Evolutionary conservation across 2,888 invertebrate genomes (phyloP).

Genomic region (Gymnocheta viridis): DNA sequence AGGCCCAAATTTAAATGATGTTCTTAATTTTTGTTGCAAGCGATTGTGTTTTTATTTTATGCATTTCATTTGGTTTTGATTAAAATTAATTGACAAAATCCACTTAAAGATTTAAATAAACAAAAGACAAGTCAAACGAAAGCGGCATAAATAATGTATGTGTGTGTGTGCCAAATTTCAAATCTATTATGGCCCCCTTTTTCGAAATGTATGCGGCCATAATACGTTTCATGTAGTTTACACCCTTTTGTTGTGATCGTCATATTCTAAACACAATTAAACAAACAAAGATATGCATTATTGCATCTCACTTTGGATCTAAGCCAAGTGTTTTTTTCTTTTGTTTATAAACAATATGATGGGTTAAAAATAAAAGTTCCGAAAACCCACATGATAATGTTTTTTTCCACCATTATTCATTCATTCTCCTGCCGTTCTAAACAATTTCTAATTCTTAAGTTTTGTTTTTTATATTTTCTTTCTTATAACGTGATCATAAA

Average conservation of each 20-base stretch:
- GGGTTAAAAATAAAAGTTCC: not conserved
- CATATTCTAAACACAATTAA: conserved; percentile 76
- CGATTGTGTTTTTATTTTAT: conserved; percentile 46
- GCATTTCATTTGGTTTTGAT: conserved; percentile 58
- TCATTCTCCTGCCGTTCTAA: not conserved
- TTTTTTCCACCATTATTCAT: not conserved
- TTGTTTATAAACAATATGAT: conserved; percentile 28
- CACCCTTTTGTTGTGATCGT: conserved; percentile 77
- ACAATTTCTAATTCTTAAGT: conserved; percentile 1
- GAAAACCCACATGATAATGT: not conserved
- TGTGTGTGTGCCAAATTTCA: not conserved
- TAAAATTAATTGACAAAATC: conserved; percentile 68
- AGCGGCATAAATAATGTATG: not conserved
- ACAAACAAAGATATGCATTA: conserved; percentile 66
- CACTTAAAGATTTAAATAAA: conserved; percentile 53
- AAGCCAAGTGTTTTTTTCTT: conserved; percentile 23
- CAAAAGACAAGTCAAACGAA: conserved; percentile 21
- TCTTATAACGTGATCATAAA: conserved; percentile 90
- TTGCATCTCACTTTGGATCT: conserved; percentile 42
- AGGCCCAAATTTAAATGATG: conserved; percentile 66
- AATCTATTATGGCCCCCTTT: conserved; percentile 37
- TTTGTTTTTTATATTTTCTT: conserved; percentile 82
- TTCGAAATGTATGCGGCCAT: conserved; percentile 22
- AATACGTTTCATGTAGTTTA: conserved; percentile 27
- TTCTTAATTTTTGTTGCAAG: conserved; percentile 23